These are phyloP conservation scores for Mastacembelus armatus DNA, from an alignment of 2,797 vertebrate genomes.

Conservation along the genomic window DNA sequence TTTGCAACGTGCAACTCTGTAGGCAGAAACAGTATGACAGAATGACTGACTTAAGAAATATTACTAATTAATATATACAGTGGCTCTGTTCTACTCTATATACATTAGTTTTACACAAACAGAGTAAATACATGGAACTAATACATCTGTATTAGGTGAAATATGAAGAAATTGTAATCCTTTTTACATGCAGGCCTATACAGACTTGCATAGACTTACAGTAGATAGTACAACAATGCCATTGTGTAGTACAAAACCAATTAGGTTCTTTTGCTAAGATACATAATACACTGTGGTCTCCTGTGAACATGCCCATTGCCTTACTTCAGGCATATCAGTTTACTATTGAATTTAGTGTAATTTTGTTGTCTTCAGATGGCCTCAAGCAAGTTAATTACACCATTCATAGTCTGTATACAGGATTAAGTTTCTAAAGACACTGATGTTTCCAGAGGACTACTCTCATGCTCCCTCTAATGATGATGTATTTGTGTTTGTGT, in stretches of 20 bases:
- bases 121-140: too few species aligned
- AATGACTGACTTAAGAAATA: not conserved
- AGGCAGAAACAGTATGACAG: not conserved
- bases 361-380: conserved; percentile 77
- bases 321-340: conserved; percentile 61
- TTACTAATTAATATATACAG: too few species aligned
- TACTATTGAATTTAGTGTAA: conserved; percentile 64
- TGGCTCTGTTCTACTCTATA: too few species aligned
- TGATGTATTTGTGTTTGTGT: conserved; percentile 31
- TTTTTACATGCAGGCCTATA: conserved; percentile 3
- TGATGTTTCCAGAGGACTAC: conserved; percentile 76
- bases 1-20: not conserved
- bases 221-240: conserved; percentile 8
- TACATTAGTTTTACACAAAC: too few species aligned
- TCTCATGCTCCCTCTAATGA: conserved; percentile 55
- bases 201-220: conserved; percentile 12
- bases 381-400: conserved; percentile 73
- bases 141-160: not conserved
- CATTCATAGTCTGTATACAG: conserved; percentile 63
- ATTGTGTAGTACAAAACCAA: conserved; percentile 59
- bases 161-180: conserved; percentile 12
- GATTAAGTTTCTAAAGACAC: conserved; percentile 76
- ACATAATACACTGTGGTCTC: conserved; percentile 57
- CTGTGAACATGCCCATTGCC: conserved; percentile 44
- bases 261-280: conserved; percentile 60